A percentile compares a stretch with the other conserved stretches of the same genome.
phyloP scores from a whole-genome alignment of 2,888 invertebrate species.

The Hemithea aestivaria region DNA sequence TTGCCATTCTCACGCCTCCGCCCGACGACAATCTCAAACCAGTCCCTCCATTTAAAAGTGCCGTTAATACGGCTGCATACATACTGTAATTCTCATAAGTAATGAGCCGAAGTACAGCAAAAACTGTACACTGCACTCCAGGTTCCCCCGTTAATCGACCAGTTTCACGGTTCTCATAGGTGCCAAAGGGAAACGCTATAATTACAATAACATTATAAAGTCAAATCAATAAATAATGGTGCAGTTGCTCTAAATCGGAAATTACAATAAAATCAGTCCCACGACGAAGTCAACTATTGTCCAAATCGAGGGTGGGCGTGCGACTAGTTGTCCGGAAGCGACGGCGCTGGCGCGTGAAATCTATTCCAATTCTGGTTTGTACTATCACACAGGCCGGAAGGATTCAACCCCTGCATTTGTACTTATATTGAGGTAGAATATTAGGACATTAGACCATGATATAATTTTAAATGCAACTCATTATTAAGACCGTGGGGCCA shows the following conservation, averaged over 20 bases:
- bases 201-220: slow-evolving; percentile 47
- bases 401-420: background rate
- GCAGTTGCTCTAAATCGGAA: slow-evolving; percentile 38
- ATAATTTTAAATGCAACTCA: no score
- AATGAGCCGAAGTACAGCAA: slow-evolving; percentile 13
- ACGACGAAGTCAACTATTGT: slow-evolving; percentile 55
- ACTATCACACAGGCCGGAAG: slow-evolving; percentile 17
- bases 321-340: slow-evolving; percentile 48
- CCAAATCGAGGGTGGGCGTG: slow-evolving; percentile 45
- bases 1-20: slow-evolving; percentile 74
- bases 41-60: slow-evolving; percentile 63
- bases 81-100: slow-evolving; percentile 33
- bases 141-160: slow-evolving; percentile 9
- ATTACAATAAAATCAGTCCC: slow-evolving; percentile 75
- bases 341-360: slow-evolving; percentile 59
- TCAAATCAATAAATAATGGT: slow-evolving; percentile 47
- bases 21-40: slow-evolving; percentile 62
- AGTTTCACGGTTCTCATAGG: slow-evolving; percentile 16
- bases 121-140: slow-evolving; percentile 6
- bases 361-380: slow-evolving; percentile 57
- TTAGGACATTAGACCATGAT: no score
- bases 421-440: background rate
- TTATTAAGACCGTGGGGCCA: no score
- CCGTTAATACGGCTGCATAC: slow-evolving; percentile 60
- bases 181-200: slow-evolving; percentile 34